Conservation (phyloP, 2,888 invertebrate species). For the Dexiosoma caninum region DNA sequence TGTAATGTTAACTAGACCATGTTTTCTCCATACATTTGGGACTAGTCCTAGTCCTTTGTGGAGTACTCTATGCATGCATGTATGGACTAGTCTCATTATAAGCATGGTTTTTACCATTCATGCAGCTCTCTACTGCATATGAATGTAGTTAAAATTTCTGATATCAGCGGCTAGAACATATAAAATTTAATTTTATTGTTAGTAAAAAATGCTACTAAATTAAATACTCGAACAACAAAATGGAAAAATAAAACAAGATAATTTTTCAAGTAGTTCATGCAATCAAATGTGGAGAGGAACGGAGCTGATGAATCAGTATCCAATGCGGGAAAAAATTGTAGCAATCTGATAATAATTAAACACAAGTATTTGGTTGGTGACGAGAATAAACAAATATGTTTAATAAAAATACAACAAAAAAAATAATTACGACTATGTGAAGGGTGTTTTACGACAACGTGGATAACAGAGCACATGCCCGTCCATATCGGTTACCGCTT, state of each 20-base stretch:
- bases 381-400: constrained; percentile 44
- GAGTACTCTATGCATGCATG: no score
- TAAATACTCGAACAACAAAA: constrained; percentile 1
- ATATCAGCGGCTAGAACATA: constrained; percentile 10
- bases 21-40: no score
- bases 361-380: constrained; percentile 26
- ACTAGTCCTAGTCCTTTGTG: no score
- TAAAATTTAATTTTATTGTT: constrained; percentile 9
- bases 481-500: background rate
- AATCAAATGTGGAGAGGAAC: background rate
- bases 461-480: background rate
- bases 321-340: constrained; percentile 35
- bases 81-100: no score
- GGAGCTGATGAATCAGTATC: constrained; percentile 10
- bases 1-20: no score
- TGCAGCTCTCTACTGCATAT: no score
- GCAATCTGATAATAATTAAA: constrained; percentile 13
- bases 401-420: constrained; percentile 6
- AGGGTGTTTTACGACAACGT: background rate
- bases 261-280: background rate
- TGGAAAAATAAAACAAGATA: background rate
- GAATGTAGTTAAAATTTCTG: no score
- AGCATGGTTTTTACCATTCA: no score
- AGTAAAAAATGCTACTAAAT: constrained; percentile 11
- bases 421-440: no score